phyloP scores from a whole-genome alignment of 2,888 invertebrate genomes.

The Palloptera scutellata region DNA sequence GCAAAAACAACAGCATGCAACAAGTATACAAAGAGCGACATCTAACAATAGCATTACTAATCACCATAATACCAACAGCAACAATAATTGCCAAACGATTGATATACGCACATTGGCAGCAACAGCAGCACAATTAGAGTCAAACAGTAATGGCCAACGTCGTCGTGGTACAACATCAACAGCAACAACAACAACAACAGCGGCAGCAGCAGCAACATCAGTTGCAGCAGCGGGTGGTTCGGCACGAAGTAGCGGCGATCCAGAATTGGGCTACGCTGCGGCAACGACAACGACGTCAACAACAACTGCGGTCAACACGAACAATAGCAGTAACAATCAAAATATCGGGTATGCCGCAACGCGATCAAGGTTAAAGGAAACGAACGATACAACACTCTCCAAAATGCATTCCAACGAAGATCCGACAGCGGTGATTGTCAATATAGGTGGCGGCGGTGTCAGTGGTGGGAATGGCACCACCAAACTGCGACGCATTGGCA shows the following conservation, averaged over 20 bases:
- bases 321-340: slow-evolving; percentile 23
- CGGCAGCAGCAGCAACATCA: slow-evolving; percentile 25
- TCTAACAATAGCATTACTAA: slow-evolving; percentile 3
- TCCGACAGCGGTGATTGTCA: slow-evolving; percentile 43
- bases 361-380: slow-evolving; percentile 27
- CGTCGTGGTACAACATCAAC: background rate
- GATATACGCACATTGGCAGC: slow-evolving; percentile 33
- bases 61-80: slow-evolving; percentile 14
- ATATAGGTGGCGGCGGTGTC: slow-evolving; percentile 16
- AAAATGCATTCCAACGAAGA: slow-evolving; percentile 60
- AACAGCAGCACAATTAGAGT: slow-evolving; percentile 33
- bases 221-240: slow-evolving; percentile 41
- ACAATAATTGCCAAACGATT: slow-evolving; percentile 32
- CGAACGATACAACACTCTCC: slow-evolving; percentile 28
- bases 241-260: slow-evolving; percentile 21
- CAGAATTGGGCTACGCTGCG: slow-evolving; percentile 21
- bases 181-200: slow-evolving; percentile 21
- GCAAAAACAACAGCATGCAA: slow-evolving; percentile 31
- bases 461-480: background rate
- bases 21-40: slow-evolving; percentile 13
- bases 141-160: slow-evolving; percentile 26
- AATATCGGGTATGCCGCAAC: slow-evolving; percentile 33
- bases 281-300: slow-evolving; percentile 21
- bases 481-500: slow-evolving; percentile 41
- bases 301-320: slow-evolving; percentile 23